A percentile compares a stretch with the other conserved stretches of the same genome.
These are phyloP conservation scores for Meganola albula DNA, from an alignment of 2,888 invertebrate species.

Conservation along the genomic window DNA sequence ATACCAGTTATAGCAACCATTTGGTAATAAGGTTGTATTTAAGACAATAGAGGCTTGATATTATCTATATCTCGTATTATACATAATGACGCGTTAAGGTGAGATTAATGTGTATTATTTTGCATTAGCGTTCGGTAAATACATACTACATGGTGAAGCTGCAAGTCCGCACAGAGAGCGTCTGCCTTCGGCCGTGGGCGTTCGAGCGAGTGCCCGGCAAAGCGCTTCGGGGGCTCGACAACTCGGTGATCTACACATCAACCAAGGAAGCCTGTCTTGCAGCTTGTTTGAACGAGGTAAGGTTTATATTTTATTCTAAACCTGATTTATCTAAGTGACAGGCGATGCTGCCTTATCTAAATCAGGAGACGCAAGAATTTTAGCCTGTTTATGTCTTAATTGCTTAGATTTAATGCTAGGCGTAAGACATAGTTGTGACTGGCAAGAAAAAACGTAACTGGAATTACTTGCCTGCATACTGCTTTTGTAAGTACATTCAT, in stretches of 20 bases:
- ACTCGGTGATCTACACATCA: constrained; percentile 94
- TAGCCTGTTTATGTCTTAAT: too few species aligned
- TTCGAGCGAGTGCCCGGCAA: constrained; percentile 96
- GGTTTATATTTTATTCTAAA: constrained; percentile 12
- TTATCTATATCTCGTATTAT: constrained; percentile 27
- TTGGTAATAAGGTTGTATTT: constrained; percentile 9
- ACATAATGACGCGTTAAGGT: constrained; percentile 22
- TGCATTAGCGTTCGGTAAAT: constrained; percentile 80
- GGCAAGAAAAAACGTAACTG: too few species aligned
- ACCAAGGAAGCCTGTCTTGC: constrained; percentile 96
- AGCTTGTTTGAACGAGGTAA: constrained; percentile 93
- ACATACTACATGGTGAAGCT: constrained; percentile 97
- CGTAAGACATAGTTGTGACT: too few species aligned
- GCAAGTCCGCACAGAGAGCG: constrained; percentile 92
- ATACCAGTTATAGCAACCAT: background rate
- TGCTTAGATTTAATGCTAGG: too few species aligned
- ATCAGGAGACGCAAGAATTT: too few species aligned
- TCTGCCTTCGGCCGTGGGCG: constrained; percentile 94
- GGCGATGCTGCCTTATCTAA: too few species aligned
- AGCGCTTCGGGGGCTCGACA: constrained; percentile 92
- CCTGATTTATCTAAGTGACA: constrained; percentile 6
- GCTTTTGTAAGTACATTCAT: too few species aligned
- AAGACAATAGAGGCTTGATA: constrained; percentile 17
- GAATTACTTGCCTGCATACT: too few species aligned
- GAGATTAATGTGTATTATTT: constrained; percentile 25